phyloP scores from a whole-genome alignment of 2,888 invertebrate genomes.

The Drosophila meridionalis region DNA sequence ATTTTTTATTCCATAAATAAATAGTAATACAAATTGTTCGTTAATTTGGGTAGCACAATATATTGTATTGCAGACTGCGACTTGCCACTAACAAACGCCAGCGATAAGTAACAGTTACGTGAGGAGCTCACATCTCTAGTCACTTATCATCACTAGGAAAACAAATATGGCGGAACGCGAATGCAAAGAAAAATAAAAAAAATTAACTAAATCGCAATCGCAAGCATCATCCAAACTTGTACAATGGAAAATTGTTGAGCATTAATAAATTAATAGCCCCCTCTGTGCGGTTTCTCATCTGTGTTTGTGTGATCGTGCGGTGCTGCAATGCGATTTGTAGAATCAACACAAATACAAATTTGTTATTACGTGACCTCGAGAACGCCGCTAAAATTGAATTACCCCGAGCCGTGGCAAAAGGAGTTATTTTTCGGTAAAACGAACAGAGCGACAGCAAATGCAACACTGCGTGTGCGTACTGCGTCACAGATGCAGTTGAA shows the following conservation, averaged over 20 bases:
- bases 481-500: conserved; percentile 37
- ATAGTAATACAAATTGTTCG: not conserved
- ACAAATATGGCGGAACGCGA: conserved; percentile 73
- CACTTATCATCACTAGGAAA: conserved; percentile 58
- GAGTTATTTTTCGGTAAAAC: conserved; percentile 8
- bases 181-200: conserved; percentile 61
- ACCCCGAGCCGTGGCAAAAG: conserved; percentile 32
- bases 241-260: conserved; percentile 10
- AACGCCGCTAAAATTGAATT: conserved; percentile 69
- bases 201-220: conserved; percentile 51
- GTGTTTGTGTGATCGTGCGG: not conserved
- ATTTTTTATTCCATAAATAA: not conserved
- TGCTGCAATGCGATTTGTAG: conserved; percentile 57
- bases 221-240: conserved; percentile 28
- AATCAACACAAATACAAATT: conserved; percentile 52
- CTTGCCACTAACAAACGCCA: not conserved
- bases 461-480: conserved; percentile 15
- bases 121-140: conserved; percentile 19
- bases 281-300: conserved; percentile 4
- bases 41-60: too few species aligned
- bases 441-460: conserved; percentile 16
- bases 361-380: conserved; percentile 77
- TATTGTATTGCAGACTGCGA: not conserved
- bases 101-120: conserved; percentile 30
- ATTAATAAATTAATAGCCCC: conserved; percentile 10